Base-by-base conservation (phyloP, 2,888 invertebrate species). In the Xestia sexstrigata region DNA sequence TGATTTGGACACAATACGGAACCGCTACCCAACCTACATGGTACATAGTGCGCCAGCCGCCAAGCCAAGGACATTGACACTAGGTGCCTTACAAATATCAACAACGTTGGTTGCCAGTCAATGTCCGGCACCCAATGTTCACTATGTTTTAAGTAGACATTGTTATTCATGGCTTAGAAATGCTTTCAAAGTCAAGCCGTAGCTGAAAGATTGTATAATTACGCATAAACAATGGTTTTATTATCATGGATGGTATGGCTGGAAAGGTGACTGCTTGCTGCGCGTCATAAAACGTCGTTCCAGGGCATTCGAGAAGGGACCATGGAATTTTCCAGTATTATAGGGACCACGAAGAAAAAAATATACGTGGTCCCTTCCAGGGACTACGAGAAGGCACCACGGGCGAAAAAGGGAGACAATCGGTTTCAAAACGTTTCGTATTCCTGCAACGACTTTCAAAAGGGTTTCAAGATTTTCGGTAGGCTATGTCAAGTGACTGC, bases 21-120 rank as follows among this genome's bases (percentile, higher is more conserved):
- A 76, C 83, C 83, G 82, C 82, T 81, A 81, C 67, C 30, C 67
- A 81, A 82, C 77, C 76, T 76, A 76, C 76, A 84, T 80, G 63
- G 26, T 76, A 76, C 76, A 84, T 80, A 58, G 26, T 49, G 39
- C 35, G 30, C 62, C 62, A 62, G 35, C 35, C 9, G 35, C 58
- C 11, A 45, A 47, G 35, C 35, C 39, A 81, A 80, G 74, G 83
- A 70, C 77, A 72, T 62, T 83, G 83, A 81, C 85, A 60, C 60
- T 23, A 11, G 52, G 15, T 42, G 58, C 60, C 45, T 58, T 35
- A 49, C 35, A 55, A 55, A 78, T 35, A 72, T 17, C 60, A 20
- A 26, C 45, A 47, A 55, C n/a, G 55, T n/a, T n/a, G 30, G 65
- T 35, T 13, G 62, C 39, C 35, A 35, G 85, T 72, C 70, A 70